Evolutionary conservation across 1,140 invertebrate genomes (phyloP).

Genomic region (Oedothorax gibbosus): DNA sequence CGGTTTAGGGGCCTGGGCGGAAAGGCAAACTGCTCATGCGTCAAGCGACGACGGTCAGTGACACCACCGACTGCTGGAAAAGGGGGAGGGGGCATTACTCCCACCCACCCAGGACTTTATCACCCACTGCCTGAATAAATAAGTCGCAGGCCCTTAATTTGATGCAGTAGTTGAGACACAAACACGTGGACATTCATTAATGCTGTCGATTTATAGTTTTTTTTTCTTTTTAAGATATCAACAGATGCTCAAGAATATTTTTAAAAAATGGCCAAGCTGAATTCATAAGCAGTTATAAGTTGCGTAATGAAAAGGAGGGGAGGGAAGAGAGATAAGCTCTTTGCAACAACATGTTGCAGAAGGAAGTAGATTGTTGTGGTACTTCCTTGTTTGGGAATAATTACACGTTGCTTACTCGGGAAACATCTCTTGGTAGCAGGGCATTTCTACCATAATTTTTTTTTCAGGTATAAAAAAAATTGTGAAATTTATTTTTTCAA

Average conservation of each 20-base stretch:
- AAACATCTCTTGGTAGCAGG: too few species aligned
- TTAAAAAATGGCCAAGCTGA: too few species aligned
- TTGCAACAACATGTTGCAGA: conserved; percentile 1
- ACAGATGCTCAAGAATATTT: conserved; percentile 23
- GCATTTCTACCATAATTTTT: too few species aligned
- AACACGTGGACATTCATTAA: conserved; percentile 42
- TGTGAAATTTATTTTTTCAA: too few species aligned
- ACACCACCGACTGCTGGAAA: not conserved
- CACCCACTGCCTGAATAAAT: conserved; percentile 56
- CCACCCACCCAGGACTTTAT: conserved; percentile 31
- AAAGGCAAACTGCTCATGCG: conserved; percentile 55
- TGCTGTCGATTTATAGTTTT: conserved; percentile 3
- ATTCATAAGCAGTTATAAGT: not conserved
- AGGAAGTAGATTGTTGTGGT: too few species aligned
- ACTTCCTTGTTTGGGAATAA: too few species aligned
- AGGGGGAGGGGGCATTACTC: conserved; percentile 29
- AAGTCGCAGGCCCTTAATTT: conserved; percentile 42
- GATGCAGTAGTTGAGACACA: not conserved
- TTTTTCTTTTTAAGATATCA: not conserved
- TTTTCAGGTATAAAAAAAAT: too few species aligned
- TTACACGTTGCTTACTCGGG: too few species aligned
- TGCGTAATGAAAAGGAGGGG: not conserved
- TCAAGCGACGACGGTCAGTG: conserved; percentile 50
- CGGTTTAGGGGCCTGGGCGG: conserved; percentile 23
- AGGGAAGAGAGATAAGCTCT: conserved; percentile 2